These are phyloP conservation scores for Kryptolebias marmoratus DNA, from an alignment of 2,113 vertebrate genomes.

Conservation along the genomic window DNA sequence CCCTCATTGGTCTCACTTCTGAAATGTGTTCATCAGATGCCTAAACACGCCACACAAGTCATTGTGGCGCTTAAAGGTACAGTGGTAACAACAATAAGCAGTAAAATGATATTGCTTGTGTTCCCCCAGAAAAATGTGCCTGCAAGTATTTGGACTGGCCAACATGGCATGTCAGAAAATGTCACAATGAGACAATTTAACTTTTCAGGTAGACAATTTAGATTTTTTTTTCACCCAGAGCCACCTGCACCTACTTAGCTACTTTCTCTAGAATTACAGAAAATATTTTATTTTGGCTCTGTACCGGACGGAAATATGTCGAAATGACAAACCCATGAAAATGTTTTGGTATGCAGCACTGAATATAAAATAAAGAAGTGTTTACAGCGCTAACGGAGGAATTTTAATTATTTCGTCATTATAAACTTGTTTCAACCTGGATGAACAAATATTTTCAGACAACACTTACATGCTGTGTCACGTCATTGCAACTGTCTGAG, in stretches of 20 bases:
- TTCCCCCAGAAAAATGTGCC: background rate
- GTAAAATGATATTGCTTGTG: background rate
- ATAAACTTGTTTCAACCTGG: background rate
- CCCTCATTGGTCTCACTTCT: background rate
- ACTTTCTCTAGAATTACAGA: background rate
- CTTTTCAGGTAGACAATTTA: background rate
- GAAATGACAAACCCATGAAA: background rate
- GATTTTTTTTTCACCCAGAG: background rate
- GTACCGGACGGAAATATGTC: background rate
- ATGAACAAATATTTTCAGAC: slow-evolving; percentile 1
- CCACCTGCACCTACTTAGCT: background rate
- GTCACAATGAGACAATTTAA: background rate
- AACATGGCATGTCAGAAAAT: background rate
- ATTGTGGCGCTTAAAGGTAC: background rate
- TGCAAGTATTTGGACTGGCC: background rate
- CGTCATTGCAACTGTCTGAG: background rate
- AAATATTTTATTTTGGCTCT: background rate
- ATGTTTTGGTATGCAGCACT: background rate
- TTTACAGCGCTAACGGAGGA: background rate
- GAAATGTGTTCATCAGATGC: slow-evolving; percentile 3
- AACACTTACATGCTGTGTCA: background rate
- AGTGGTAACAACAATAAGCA: background rate
- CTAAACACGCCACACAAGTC: background rate
- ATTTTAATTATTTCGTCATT: slow-evolving; percentile 7
- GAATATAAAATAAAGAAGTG: background rate